phyloP scores from a whole-genome alignment of 2,797 vertebrate genomes.

The Falco concolor region DNA sequence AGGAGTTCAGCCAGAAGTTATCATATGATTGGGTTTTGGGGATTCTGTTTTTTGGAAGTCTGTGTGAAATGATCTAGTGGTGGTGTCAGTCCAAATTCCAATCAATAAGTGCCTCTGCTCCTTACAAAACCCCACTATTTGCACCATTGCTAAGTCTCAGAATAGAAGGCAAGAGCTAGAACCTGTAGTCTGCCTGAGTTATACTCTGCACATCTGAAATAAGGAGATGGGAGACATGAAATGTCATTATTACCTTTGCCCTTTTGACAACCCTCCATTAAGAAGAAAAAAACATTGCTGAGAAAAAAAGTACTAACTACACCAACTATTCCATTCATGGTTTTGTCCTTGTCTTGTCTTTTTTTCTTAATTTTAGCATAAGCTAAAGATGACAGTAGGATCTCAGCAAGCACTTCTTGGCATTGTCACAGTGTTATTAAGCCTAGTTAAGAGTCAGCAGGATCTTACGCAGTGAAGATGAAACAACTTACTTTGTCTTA shows the following conservation, averaged over 20 bases:
- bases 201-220: background rate
- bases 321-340: background rate
- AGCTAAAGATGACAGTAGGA: background rate
- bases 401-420: background rate
- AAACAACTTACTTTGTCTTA: background rate
- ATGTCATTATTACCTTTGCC: background rate
- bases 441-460: background rate
- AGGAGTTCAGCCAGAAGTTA: constrained; percentile 64
- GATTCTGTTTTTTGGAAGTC: constrained; percentile 17
- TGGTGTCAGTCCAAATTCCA: background rate
- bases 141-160: background rate
- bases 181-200: background rate
- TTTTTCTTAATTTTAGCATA: background rate
- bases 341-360: background rate
- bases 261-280: background rate
- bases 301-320: background rate
- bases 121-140: background rate
- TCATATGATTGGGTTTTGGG: constrained; percentile 61
- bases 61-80: constrained; percentile 1
- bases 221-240: background rate
- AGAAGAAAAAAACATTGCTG: background rate
- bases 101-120: background rate
- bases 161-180: background rate
- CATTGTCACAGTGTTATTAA: background rate
- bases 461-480: background rate